A percentile compares a stretch with the other conserved stretches of the same genome.
phyloP scores from a whole-genome alignment of 1,140 invertebrate species.

The Olivierus martensii region DNA sequence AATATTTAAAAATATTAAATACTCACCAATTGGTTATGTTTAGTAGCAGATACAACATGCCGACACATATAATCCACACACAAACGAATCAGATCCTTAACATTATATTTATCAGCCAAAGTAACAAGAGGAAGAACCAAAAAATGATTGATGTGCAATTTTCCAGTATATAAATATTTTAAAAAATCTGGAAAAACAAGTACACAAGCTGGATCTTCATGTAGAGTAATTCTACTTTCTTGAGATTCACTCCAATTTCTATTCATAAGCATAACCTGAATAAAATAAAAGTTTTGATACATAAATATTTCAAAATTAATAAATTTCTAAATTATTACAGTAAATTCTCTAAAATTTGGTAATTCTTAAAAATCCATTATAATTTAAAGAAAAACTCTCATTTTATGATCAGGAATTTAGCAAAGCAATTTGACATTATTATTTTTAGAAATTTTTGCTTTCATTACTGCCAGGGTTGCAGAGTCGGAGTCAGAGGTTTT shows the following conservation, averaged over 20 bases:
- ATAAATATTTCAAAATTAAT: no score
- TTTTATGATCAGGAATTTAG: no score
- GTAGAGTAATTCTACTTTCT: slow-evolving; percentile 62
- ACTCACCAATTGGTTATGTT: slow-evolving; percentile 54
- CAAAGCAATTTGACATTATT: no score
- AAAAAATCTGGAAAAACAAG: slow-evolving; percentile 78
- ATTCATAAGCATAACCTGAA: slow-evolving; percentile 83
- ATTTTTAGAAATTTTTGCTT: no score
- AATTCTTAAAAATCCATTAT: no score
- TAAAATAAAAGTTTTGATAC: neutral
- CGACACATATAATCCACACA: slow-evolving; percentile 77
- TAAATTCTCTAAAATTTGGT: no score
- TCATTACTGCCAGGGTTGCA: no score
- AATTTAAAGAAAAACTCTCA: no score
- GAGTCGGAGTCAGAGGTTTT: no score
- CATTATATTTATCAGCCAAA: slow-evolving; percentile 87
- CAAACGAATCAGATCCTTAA: slow-evolving; percentile 66
- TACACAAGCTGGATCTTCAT: slow-evolving; percentile 70
- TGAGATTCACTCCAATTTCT: slow-evolving; percentile 81
- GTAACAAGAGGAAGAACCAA: slow-evolving; percentile 72
- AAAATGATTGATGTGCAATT: slow-evolving; percentile 64
- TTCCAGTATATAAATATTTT: slow-evolving; percentile 84
- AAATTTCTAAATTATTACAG: no score
- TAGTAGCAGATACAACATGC: slow-evolving; percentile 68
- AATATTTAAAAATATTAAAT: no score